Conservation (phyloP, 2,113 vertebrate genomes). For the Sitta europaea region DNA sequence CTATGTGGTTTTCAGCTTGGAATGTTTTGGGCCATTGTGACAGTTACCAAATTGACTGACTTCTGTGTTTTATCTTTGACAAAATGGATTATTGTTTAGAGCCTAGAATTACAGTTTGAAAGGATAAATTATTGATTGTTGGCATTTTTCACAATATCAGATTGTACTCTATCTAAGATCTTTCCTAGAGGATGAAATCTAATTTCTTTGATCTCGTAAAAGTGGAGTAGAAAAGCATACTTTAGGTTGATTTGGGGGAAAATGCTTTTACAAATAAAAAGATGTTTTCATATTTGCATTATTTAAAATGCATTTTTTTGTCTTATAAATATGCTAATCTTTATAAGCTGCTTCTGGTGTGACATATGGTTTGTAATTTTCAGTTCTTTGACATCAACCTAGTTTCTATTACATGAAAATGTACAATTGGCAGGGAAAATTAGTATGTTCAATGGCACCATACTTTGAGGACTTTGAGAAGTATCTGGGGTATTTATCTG, state of each 20-base stretch:
- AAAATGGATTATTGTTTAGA: neutral
- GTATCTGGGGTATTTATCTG: neutral
- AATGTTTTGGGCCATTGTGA: neutral
- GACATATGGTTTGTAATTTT: constrained; percentile 52
- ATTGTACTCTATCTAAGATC: neutral
- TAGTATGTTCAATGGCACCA: neutral
- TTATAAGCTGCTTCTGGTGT: constrained; percentile 40
- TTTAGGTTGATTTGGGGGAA: neutral
- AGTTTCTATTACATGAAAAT: constrained; percentile 35
- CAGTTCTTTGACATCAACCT: constrained; percentile 55
- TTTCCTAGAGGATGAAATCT: neutral
- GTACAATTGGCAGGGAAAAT: constrained; percentile 41
- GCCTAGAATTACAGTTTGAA: neutral
- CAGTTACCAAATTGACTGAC: neutral
- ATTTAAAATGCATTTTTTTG: constrained; percentile 42
- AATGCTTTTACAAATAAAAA: neutral
- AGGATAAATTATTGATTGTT: constrained; percentile 5
- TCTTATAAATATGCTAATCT: constrained; percentile 55
- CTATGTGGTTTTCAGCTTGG: neutral
- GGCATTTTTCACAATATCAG: neutral
- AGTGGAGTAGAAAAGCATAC: neutral
- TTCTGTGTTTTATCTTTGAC: neutral
- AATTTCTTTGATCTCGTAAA: neutral
- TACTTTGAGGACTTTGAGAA: neutral
- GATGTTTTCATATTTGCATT: neutral